Conservation (phyloP, 2,113 vertebrate species). For the Pachyramphus minor region DNA sequence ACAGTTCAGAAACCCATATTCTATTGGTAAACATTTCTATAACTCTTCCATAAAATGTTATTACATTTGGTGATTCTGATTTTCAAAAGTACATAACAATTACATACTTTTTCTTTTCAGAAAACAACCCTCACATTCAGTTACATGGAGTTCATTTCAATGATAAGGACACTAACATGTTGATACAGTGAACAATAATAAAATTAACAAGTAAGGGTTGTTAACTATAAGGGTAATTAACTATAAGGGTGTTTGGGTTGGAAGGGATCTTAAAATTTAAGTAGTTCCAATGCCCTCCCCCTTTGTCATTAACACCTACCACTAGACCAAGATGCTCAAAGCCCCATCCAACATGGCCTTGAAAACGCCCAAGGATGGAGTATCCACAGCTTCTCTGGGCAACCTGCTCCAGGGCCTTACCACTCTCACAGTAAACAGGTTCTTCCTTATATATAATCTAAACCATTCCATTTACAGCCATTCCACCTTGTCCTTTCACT, state of each 20-base stretch:
- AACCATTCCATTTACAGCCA: background rate
- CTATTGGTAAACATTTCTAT: background rate
- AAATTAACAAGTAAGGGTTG: background rate
- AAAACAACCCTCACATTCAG: fast-evolving
- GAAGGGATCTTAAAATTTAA: background rate
- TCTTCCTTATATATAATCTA: background rate
- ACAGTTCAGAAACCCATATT: background rate
- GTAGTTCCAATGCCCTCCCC: background rate
- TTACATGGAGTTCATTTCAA: background rate
- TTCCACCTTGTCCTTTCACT: background rate
- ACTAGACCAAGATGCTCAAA: background rate
- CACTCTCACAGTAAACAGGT: background rate
- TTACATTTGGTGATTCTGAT: background rate
- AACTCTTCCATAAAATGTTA: background rate
- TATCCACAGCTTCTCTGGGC: background rate
- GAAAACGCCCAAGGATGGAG: background rate
- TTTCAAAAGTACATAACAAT: background rate
- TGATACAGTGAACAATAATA: background rate
- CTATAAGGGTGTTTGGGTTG: background rate
- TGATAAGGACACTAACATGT: background rate
- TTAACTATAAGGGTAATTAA: background rate
- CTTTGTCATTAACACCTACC: background rate
- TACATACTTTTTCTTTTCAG: background rate
- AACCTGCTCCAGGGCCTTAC: background rate
- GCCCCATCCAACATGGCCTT: background rate